These are phyloP conservation scores for Agrilus mali DNA, from an alignment of 2,888 invertebrate genomes.

Conservation along the genomic window DNA sequence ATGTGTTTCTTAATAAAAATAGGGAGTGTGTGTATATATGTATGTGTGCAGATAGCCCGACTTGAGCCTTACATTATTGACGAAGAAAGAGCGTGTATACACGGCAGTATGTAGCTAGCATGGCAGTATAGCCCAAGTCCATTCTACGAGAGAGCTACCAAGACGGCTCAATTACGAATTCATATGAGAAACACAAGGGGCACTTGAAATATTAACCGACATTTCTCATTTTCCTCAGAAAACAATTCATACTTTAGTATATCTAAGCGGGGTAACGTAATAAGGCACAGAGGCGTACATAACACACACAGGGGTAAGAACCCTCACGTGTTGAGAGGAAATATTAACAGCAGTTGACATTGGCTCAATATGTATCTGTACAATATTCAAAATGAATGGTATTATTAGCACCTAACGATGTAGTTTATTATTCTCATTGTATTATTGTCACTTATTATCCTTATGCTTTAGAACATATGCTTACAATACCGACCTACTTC, in stretches of 20 bases:
- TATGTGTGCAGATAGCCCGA: conserved; percentile 14
- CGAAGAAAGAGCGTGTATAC: conserved; percentile 21
- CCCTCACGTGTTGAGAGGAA: background rate
- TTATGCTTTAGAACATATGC: too few relatives aligned
- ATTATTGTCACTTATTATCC: too few relatives aligned
- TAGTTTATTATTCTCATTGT: too few relatives aligned
- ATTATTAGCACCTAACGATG: too few relatives aligned
- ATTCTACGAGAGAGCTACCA: conserved; percentile 14
- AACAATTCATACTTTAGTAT: conserved; percentile 24
- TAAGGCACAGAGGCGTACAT: background rate
- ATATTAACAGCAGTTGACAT: too few relatives aligned
- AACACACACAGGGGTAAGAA: background rate
- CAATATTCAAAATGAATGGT: too few relatives aligned
- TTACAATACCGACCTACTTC: too few relatives aligned
- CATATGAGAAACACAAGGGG: conserved; percentile 36
- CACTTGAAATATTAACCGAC: conserved; percentile 37
- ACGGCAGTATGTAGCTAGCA: too few relatives aligned
- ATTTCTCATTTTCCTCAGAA: conserved; percentile 31
- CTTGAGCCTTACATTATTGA: conserved; percentile 36
- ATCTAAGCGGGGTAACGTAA: background rate
- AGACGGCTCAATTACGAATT: conserved; percentile 30
- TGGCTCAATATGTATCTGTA: too few relatives aligned
- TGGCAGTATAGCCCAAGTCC: conserved; percentile 25
- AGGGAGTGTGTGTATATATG: too few relatives aligned
- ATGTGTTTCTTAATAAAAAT: too few relatives aligned